Evolutionary conservation across 2,113 vertebrate species (phyloP).

Genomic region (Mungos mungo): DNA sequence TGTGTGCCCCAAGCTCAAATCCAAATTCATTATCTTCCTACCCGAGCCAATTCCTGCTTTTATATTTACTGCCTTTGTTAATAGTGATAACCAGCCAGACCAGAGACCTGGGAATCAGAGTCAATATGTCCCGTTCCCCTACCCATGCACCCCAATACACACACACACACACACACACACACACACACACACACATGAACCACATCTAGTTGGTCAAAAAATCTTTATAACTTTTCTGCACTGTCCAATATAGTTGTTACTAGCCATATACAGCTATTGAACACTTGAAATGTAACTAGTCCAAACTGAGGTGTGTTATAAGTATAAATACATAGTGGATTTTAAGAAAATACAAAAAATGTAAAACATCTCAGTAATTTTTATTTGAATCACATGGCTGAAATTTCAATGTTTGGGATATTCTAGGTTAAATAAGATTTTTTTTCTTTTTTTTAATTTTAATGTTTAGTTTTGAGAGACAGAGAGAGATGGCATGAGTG

Average conservation of each 20-base stretch:
- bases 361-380: background rate
- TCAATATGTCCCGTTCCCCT: background rate
- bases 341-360: background rate
- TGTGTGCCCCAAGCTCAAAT: constrained; percentile 14
- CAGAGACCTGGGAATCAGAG: background rate
- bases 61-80: background rate
- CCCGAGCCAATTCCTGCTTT: background rate
- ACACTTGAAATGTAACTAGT: background rate
- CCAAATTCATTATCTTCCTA: background rate
- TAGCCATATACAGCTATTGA: background rate
- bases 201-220: background rate
- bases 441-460: too few relatives aligned
- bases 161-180: background rate
- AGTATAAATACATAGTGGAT: background rate
- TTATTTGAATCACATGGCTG: background rate
- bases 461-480: too few relatives aligned
- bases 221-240: background rate
- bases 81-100: background rate
- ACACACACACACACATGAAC: background rate
- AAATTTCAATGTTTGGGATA: background rate
- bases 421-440: background rate
- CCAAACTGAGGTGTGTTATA: background rate
- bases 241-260: background rate
- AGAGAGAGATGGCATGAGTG: too few relatives aligned
- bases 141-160: background rate